Evolutionary conservation across 2,113 vertebrate species (phyloP), one percentile per base, ranked within the genome.

Genomic region (Tachysurus fulvidraco): DNA sequence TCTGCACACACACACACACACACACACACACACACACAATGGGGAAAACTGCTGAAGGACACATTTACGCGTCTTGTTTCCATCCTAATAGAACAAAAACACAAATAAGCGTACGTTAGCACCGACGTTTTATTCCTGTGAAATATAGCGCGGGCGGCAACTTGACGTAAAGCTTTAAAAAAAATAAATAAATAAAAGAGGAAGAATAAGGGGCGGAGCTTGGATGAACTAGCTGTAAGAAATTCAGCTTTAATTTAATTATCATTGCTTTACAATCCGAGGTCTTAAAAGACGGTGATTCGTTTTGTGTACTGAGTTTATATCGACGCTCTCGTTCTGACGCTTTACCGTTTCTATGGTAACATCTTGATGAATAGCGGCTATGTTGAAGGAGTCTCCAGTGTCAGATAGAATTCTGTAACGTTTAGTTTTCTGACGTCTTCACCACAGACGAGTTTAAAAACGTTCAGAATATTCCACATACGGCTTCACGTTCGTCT

Each of bases 21-120:
- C 67, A 69, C 28, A 69, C 67, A 69, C 67, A 69, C 67, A 74
- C 44, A 74, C 67, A 41, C 44, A 44, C 19, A 71, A 16, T 6
- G 71, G 64, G 13, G 10, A 69, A 82, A 82, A 82, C 12, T 65
- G 81, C 81, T 82, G 81, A 82, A 64, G 60, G 80, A 64, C n/a
- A 64, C 80, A 28, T 82, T 86, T 77, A 79, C 44, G 19, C 2
- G 5, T 2, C 2, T 6, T 14, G 13, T 41, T 41, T 5, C 9
- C 12, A 11, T 77, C 16, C 2, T 54, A 25, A 28, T 21, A 30
- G 14, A 57, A 57, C n/a, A 79, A 55, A 57, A 30, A 57, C 52
- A 19, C 76, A 28, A 30, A 78, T 78, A n/a, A 79, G 71, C 19
- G 1, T 17, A 8, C 28, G 0, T 36, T 8, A 69, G n/a, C 41